Percentiles rank a stretch among this genome's conserved stretches.
Conservation (phyloP, 2,797 vertebrate species). For the Siniperca undulata region DNA sequence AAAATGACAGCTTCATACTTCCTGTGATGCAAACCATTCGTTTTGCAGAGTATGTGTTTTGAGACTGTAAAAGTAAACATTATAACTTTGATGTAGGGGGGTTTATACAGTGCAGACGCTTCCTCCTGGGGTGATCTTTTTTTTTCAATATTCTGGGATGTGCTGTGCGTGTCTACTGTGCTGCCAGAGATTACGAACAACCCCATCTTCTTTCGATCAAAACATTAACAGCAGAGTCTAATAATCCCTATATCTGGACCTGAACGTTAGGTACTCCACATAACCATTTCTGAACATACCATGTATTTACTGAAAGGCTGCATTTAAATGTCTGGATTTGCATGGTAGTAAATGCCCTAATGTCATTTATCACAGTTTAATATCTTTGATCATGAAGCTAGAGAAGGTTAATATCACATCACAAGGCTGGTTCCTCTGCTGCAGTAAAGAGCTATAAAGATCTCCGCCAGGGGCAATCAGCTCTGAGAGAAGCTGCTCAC, state of each 20-base stretch:
- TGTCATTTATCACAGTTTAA: slow-evolving; percentile 51
- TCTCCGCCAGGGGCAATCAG: slow-evolving; percentile 67
- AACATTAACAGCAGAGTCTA: slow-evolving; percentile 83
- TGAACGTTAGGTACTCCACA: not conserved
- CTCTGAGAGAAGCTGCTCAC: slow-evolving; percentile 83
- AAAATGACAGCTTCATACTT: slow-evolving; percentile 69
- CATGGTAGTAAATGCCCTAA: slow-evolving; percentile 42
- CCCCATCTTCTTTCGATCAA: slow-evolving; percentile 83
- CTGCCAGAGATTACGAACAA: slow-evolving; percentile 84
- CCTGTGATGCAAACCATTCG: slow-evolving; percentile 69
- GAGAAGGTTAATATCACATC: slow-evolving; percentile 67
- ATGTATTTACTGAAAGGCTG: slow-evolving; percentile 13
- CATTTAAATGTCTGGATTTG: slow-evolving; percentile 36
- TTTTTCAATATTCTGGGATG: slow-evolving; percentile 66
- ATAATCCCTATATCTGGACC: slow-evolving; percentile 85
- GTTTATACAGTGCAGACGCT: slow-evolving; percentile 71
- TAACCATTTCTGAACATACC: not conserved
- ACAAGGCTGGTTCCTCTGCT: slow-evolving; percentile 32
- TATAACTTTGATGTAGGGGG: slow-evolving; percentile 73
- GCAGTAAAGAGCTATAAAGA: slow-evolving; percentile 77
- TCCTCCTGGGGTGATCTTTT: slow-evolving; percentile 68
- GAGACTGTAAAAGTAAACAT: slow-evolving; percentile 69
- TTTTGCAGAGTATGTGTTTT: slow-evolving; percentile 58
- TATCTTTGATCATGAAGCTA: slow-evolving; percentile 66
- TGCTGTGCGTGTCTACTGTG: slow-evolving; percentile 73